Percentiles rank a stretch among this genome's conserved stretches.
These are phyloP conservation scores for Hypomecis atomaria DNA, from an alignment of 2,888 invertebrate genomes.

Conservation along the genomic window DNA sequence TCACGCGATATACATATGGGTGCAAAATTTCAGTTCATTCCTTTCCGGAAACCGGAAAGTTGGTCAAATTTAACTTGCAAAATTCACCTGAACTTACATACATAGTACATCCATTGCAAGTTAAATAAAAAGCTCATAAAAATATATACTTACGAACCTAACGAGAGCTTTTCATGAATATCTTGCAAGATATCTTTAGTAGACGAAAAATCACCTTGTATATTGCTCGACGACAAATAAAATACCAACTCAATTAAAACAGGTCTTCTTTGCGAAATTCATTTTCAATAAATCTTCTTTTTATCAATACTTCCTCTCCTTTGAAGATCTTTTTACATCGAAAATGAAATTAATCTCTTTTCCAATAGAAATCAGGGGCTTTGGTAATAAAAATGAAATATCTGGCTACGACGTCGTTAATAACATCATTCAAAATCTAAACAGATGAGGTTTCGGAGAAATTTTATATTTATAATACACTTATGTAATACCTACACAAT, in stretches of 20 bases:
- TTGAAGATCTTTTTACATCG: constrained; percentile 25
- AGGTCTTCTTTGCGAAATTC: constrained; percentile 3
- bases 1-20: too few relatives aligned
- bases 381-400: constrained; percentile 15
- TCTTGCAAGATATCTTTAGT: too few relatives aligned
- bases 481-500: too few relatives aligned
- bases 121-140: too few relatives aligned
- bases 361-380: constrained; percentile 7
- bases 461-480: background rate
- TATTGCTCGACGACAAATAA: background rate
- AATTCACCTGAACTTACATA: too few relatives aligned
- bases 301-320: constrained; percentile 24
- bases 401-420: constrained; percentile 6
- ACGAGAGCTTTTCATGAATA: too few relatives aligned
- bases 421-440: constrained; percentile 1
- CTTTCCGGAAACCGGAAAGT: too few relatives aligned
- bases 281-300: constrained; percentile 20
- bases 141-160: too few relatives aligned
- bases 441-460: background rate
- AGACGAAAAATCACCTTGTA: too few relatives aligned
- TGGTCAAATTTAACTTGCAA: too few relatives aligned
- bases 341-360: constrained; percentile 30
- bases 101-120: too few relatives aligned
- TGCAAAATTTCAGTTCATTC: too few relatives aligned
- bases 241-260: constrained; percentile 11